Base-by-base conservation (phyloP, 2,888 invertebrate species). In the Standfussiana lucernea region DNA sequence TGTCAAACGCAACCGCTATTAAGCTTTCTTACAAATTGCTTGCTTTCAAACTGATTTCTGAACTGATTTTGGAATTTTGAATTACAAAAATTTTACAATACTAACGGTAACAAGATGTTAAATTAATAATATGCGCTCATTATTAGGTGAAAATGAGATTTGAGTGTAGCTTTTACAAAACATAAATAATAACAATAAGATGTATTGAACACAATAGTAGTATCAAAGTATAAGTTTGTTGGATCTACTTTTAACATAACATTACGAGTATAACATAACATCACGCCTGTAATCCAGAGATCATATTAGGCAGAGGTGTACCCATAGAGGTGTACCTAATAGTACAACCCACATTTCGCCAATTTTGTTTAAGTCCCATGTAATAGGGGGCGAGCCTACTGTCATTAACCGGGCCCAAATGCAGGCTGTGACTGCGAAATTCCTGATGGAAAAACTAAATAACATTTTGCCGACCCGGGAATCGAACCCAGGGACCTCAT, bases 1-100 rank as follows among this genome's bases (percentile, higher is more conserved):
- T 77, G 66, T 67, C 77, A 77, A 71, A 71, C 18, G 45, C 45
- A 77, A 70, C 66, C 66, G 70, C 53, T 77, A 76, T 62, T 70
- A 35, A 70, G 32, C 45, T 66, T 70, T 50, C n/a, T 71, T 67
- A 56, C 77, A 82, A 80, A 71, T 71, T 67, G 32, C 61, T 67
- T 28, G 56, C 15, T 42, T 67, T 42, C 1, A 56, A 59, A 56
- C 47, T 18, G 40, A 70, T 61, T 82, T 77, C 47, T 35, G 15
- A 59, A 56, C 47, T 18, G 40, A 70, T 61, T 82, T 77, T 56
- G 42, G 15, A 72, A 56, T 35, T 72, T 72, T 10, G 1, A 18
- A 28, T 24, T n/a, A 35, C n/a, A 42, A 50, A 77, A 59, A 28
- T 18, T 28, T 42, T 59, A 59, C 11, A 42, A 42, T 42, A 35